phyloP scores from a whole-genome alignment of 2,797 vertebrate genomes.

The Cirrhinus mrigala region DNA sequence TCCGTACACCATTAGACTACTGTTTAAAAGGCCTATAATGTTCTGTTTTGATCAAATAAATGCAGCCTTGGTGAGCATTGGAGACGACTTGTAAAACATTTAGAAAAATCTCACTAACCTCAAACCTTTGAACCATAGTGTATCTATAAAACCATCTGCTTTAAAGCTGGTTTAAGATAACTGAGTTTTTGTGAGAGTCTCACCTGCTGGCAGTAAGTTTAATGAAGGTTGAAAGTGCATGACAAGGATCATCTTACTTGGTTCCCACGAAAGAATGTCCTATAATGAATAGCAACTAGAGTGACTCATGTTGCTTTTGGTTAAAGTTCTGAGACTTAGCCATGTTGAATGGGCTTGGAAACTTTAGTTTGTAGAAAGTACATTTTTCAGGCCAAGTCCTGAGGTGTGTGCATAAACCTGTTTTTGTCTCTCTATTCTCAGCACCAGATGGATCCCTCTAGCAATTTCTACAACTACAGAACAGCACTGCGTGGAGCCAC shows the following conservation, averaged over 20 bases:
- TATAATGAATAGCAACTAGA: background rate
- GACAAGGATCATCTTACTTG: background rate
- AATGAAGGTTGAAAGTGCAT: background rate
- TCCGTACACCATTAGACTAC: background rate
- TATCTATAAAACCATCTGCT: background rate
- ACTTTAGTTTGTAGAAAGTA: slow-evolving; percentile 1
- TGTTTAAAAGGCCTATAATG: background rate
- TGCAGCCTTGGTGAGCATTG: background rate
- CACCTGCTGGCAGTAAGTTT: background rate
- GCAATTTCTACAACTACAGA: slow-evolving; percentile 97
- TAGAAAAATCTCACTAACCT: no score
- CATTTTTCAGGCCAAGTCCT: background rate
- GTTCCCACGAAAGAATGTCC: slow-evolving; percentile 30
- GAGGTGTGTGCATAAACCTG: background rate
- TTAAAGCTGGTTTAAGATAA: slow-evolving; percentile 12
- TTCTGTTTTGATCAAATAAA: background rate
- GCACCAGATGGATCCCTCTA: slow-evolving; percentile 98
- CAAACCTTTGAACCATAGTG: background rate
- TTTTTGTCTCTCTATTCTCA: slow-evolving; percentile 60
- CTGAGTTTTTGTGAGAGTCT: background rate
- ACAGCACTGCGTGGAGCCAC: slow-evolving; percentile 91
- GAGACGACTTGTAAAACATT: background rate
- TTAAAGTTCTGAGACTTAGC: slow-evolving; percentile 7
- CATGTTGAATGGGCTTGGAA: slow-evolving; percentile 1
- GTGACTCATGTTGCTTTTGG: slow-evolving; percentile 17